Base-by-base conservation (phyloP, 2,113 vertebrate species). In the Cygnus atratus region DNA sequence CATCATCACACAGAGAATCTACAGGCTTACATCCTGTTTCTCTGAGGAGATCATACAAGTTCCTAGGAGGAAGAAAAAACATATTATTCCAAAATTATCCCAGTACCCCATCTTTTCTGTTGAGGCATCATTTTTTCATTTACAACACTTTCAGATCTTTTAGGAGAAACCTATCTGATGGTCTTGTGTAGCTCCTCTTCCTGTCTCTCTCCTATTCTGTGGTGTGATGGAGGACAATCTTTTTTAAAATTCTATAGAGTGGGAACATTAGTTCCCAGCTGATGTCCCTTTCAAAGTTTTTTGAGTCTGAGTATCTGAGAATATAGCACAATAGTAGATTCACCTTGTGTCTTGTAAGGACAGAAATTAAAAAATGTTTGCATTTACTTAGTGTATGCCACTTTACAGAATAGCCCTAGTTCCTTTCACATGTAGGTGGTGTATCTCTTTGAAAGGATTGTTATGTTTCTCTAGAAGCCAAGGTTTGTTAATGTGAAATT, bases 401-500 rank as follows among this genome's bases (percentile, higher is more conserved):
- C 48, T 84, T 48, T 29, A 39, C 67, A 67, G 63, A 90, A 41
- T 39, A 81, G 44, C 57, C 33, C 21, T 18, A 65, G 35, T 74
- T 88, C 25, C 58, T 75, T 92, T 86, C 29, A 55, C 16, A 4
- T 89, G n/a, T 59, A 25, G 37, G 10, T 65, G 26, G 2, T 76
- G 33, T 57, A 14, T 50, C 44, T 70, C 52, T 68, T 37, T 22
- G 17, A 24, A 46, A 19, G 59, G 58, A 37, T 44, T 92, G 62
- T 84, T 29, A 16, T 84, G 1, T 2, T 77, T 31, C 24, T 90
- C 54, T 75, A 72, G 55, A 54, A 54, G 28, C 26, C 33, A 52
- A 57, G 19, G 11, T 41, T 87, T 71, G 48, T 50, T 58, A 87
- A 37, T 74, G 55, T 31, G 84, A 44, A 83, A 58, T 88, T 91